Conservation (phyloP, 2,888 invertebrate species). For the Lasioglossum malachurum region DNA sequence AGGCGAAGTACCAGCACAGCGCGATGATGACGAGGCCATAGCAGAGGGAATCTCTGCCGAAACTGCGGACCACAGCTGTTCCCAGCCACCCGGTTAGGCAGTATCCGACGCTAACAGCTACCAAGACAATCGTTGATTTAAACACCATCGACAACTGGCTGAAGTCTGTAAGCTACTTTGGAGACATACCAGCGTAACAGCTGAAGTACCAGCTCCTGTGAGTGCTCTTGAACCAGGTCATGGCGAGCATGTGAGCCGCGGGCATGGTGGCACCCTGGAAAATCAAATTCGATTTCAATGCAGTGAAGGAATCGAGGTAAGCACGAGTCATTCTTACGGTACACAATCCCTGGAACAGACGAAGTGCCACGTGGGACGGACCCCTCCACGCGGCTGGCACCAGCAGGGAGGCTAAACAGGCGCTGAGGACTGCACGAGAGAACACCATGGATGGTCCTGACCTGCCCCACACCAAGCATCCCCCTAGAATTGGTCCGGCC, state of each 20-base stretch:
- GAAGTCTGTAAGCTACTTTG: background rate
- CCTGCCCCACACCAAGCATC: constrained; percentile 86
- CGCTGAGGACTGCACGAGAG: constrained; percentile 86
- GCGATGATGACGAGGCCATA: constrained; percentile 85
- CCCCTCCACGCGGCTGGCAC: constrained; percentile 87
- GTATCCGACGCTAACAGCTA: constrained; percentile 87
- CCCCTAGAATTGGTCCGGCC: constrained; percentile 86
- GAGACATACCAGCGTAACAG: constrained; percentile 86
- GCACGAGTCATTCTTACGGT: constrained; percentile 82
- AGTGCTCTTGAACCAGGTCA: constrained; percentile 87
- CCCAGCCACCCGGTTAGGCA: constrained; percentile 86
- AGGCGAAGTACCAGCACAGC: constrained; percentile 86
- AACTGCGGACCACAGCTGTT: constrained; percentile 85
- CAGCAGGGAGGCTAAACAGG: constrained; percentile 86
- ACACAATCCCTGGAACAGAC: constrained; percentile 87
- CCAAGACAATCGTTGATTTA: background rate
- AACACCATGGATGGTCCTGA: constrained; percentile 87
- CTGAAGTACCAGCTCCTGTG: constrained; percentile 87
- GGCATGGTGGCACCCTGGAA: constrained; percentile 87
- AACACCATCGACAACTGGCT: background rate
- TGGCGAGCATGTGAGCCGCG: constrained; percentile 87
- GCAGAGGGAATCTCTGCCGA: constrained; percentile 86
- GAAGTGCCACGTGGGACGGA: constrained; percentile 86
- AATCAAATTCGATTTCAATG: constrained; percentile 10
- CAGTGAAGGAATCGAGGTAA: background rate